Conservation (phyloP, 2,797 vertebrate species). For the Champsocephalus gunnari region DNA sequence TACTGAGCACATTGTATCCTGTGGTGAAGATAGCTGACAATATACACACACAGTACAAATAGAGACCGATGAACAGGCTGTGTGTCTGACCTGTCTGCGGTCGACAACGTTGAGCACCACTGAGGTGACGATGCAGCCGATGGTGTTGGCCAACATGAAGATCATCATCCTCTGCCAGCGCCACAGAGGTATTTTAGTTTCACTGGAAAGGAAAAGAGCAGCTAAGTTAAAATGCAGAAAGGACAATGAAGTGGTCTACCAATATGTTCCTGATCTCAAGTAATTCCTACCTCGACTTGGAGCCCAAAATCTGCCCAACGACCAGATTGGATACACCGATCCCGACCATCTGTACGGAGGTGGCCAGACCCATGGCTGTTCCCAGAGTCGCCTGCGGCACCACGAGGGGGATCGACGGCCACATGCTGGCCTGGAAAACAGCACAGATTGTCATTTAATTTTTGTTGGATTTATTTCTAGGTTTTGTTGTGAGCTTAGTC, state of each 20-base stretch:
- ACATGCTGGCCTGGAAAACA: constrained; percentile 85
- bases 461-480: no score
- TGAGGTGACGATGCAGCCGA: constrained; percentile 83
- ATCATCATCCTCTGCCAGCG: constrained; percentile 89
- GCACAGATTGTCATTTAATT: not conserved
- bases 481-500: no score
- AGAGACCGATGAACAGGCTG: accelerated
- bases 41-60: not conserved
- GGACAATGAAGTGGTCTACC: not conserved
- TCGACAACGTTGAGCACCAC: constrained; percentile 85
- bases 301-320: constrained; percentile 87
- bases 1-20: not conserved
- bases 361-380: constrained; percentile 88
- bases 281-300: constrained; percentile 79
- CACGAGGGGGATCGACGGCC: constrained; percentile 89
- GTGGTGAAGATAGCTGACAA: not conserved
- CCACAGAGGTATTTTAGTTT: constrained; percentile 87
- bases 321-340: constrained; percentile 87
- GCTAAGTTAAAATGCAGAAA: not conserved
- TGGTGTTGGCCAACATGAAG: constrained; percentile 89
- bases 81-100: constrained; percentile 80
- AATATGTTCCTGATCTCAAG: not conserved
- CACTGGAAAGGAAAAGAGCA: constrained; percentile 63
- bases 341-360: constrained; percentile 88
- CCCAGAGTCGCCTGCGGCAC: constrained; percentile 88